Conservation (phyloP, 2,113 vertebrate genomes). For the Sitta europaea region DNA sequence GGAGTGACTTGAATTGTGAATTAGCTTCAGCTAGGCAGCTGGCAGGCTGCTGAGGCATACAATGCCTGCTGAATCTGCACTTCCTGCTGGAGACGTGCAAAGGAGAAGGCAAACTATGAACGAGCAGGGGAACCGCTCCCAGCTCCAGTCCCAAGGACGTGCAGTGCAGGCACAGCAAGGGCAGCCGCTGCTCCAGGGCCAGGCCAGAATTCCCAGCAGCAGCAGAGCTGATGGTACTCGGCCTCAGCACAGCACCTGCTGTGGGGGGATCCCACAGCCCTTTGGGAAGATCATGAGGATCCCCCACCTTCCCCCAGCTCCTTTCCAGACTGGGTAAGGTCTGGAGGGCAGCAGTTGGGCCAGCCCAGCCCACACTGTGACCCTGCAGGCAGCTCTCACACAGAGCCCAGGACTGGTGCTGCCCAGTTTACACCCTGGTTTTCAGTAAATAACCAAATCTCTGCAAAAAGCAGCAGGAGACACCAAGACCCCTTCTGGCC, state of each 20-base stretch:
- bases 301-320: neutral
- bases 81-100: slow-evolving; percentile 54
- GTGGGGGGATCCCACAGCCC: neutral
- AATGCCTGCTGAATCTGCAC: slow-evolving; percentile 55
- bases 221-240: accelerated
- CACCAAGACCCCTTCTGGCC: accelerated
- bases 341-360: neutral
- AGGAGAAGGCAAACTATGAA: slow-evolving; percentile 58
- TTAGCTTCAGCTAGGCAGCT: slow-evolving; percentile 39
- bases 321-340: neutral
- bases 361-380: accelerated
- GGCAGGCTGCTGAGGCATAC: slow-evolving; percentile 42
- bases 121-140: slow-evolving; percentile 20
- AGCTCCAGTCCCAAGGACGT: neutral
- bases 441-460: neutral
- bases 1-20: slow-evolving; percentile 49
- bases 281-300: neutral
- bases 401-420: neutral
- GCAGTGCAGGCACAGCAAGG: neutral
- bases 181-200: neutral
- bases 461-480: neutral
- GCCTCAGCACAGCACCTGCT: neutral
- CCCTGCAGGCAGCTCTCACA: neutral
- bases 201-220: neutral
- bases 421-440: neutral